phyloP scores from a whole-genome alignment of 2,113 vertebrate species.

The Eretmochelys imbricata region DNA sequence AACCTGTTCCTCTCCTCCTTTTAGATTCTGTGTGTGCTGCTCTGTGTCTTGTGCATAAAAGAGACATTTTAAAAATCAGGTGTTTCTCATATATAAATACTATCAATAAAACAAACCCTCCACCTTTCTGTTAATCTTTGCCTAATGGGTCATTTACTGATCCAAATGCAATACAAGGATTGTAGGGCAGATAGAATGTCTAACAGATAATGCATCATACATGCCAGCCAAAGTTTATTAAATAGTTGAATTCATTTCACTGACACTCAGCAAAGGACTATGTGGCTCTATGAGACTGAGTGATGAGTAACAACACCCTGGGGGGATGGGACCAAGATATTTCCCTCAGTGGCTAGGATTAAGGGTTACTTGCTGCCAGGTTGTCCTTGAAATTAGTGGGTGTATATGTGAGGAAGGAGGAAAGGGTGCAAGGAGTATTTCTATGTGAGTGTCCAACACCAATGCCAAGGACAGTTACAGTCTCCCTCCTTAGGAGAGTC shows the following conservation, averaged over 20 bases:
- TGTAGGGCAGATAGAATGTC: neutral
- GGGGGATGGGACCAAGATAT: rapidly evolving
- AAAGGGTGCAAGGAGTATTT: neutral
- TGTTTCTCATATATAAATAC: constrained; percentile 59
- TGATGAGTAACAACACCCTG: neutral
- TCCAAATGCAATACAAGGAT: neutral
- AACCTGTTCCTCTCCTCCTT: constrained; percentile 20
- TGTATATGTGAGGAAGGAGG: neutral
- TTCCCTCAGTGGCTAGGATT: neutral
- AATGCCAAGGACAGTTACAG: neutral
- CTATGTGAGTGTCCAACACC: neutral
- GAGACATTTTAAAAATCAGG: constrained; percentile 35
- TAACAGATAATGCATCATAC: neutral
- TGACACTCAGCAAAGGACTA: neutral
- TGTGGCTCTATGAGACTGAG: rapidly evolving
- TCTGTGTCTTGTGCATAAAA: constrained; percentile 25
- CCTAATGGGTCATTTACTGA: constrained; percentile 35
- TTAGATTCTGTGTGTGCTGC: constrained; percentile 22
- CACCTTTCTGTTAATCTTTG: constrained; percentile 12
- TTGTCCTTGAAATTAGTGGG: neutral
- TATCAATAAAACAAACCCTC: constrained; percentile 37
- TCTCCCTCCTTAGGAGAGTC: neutral
- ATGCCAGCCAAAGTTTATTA: neutral
- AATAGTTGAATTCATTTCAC: neutral
- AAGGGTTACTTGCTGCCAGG: neutral